Evolutionary conservation across 1,140 invertebrate genomes (phyloP).

Genomic region (Geopemphigus sp.): DNA sequence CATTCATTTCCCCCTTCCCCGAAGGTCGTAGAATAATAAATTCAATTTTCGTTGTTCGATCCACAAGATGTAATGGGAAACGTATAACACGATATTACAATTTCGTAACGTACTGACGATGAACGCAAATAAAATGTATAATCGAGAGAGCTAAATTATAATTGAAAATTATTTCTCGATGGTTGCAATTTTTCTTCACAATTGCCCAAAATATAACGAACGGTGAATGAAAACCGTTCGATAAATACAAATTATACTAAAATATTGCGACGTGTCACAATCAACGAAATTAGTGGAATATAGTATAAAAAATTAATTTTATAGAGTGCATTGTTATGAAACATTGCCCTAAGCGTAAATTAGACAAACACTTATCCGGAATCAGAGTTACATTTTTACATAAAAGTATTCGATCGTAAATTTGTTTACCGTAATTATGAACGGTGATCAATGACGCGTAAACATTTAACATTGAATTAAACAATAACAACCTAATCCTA

Average conservation of each 20-base stretch:
- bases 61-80: not conserved
- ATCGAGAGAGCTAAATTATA: not conserved
- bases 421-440: too few species aligned
- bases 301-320: too few species aligned
- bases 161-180: not conserved
- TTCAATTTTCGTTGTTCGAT: not conserved
- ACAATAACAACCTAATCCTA: too few species aligned
- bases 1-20: not conserved
- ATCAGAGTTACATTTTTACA: too few species aligned
- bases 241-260: not conserved
- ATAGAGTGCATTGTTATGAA: too few species aligned
- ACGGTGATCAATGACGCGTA: too few species aligned
- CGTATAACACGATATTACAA: not conserved
- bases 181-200: not conserved
- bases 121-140: not conserved
- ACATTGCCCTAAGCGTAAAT: too few species aligned
- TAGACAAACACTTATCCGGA: too few species aligned
- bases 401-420: too few species aligned
- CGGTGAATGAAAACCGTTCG: too few species aligned
- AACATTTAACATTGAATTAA: too few species aligned
- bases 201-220: not conserved
- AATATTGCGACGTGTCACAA: too few species aligned
- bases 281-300: not conserved
- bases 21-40: conserved; percentile 20
- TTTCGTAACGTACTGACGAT: not conserved